These are phyloP conservation scores for Carassius auratus DNA, from an alignment of 2,113 vertebrate genomes.

Conservation along the genomic window DNA sequence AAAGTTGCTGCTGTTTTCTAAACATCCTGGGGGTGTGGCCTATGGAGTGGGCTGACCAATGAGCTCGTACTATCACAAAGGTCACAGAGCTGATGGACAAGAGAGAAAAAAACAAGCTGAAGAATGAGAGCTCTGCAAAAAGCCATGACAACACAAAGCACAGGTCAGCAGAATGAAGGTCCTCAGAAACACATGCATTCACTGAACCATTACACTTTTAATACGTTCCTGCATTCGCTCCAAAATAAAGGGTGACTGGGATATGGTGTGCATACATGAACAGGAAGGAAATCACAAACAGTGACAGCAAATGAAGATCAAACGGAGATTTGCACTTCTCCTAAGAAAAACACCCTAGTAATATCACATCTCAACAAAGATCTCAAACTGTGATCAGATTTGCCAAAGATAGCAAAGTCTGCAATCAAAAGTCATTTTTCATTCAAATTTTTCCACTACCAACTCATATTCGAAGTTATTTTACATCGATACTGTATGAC, in stretches of 20 bases:
- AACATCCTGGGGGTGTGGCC: conserved; percentile 19
- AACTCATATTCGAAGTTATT: neutral
- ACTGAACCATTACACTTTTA: conserved; percentile 9
- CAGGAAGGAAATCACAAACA: neutral
- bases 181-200: neutral
- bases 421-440: neutral
- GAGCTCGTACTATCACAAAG: neutral
- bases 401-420: neutral
- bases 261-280: neutral
- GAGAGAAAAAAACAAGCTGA: neutral
- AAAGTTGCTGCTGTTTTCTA: conserved; percentile 11
- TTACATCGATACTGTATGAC: too few relatives aligned
- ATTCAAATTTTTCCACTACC: neutral
- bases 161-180: conserved; percentile 32
- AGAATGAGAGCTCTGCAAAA: conserved; percentile 1
- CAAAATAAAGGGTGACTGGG: neutral
- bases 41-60: conserved; percentile 6
- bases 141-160: conserved; percentile 33
- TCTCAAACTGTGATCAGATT: neutral
- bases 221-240: neutral
- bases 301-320: neutral
- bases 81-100: conserved; percentile 26
- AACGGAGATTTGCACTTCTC: neutral
- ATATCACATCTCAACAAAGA: neutral
- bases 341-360: neutral